A percentile compares a stretch with the other conserved stretches of the same genome.
phyloP scores from a whole-genome alignment of 2,797 vertebrate genomes.

The Artibeus lituratus region DNA sequence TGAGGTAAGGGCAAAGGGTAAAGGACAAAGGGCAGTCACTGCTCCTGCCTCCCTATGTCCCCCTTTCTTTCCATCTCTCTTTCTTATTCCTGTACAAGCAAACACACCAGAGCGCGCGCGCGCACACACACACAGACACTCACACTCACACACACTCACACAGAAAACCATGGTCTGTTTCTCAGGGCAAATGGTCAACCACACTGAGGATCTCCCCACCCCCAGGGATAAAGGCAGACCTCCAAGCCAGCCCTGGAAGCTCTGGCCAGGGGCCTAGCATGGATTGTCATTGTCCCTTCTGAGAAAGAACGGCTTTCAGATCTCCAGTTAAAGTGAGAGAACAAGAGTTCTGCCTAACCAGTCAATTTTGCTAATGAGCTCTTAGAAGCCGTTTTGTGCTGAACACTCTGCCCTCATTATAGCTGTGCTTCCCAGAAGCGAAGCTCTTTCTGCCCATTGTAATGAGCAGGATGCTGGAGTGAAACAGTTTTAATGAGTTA shows the following conservation, averaged over 20 bases:
- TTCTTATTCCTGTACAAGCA: background rate
- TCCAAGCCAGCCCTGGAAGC: background rate
- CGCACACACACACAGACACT: too few species aligned
- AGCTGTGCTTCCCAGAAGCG: conserved; percentile 71
- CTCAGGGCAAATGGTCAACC: background rate
- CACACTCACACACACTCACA: too few species aligned
- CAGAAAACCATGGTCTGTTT: background rate
- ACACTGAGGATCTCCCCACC: background rate
- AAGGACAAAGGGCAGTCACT: background rate
- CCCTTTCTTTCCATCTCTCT: background rate
- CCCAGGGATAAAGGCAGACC: background rate
- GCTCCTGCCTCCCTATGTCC: background rate
- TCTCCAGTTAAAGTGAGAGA: conserved; percentile 71
- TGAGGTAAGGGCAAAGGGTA: background rate
- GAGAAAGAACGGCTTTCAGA: conserved; percentile 65
- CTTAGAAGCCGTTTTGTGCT: conserved; percentile 79
- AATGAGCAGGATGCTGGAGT: conserved; percentile 74
- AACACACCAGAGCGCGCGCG: background rate
- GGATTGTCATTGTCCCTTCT: background rate
- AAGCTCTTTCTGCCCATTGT: conserved; percentile 71
- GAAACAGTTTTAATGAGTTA: conserved; percentile 78
- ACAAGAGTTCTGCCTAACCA: conserved; percentile 67
- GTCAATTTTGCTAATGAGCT: conserved; percentile 81
- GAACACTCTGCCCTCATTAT: conserved; percentile 81
- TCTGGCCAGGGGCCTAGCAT: background rate